Evolutionary conservation across 2,797 vertebrate species (phyloP).

Genomic region (Heteromormyrus szaboi): DNA sequence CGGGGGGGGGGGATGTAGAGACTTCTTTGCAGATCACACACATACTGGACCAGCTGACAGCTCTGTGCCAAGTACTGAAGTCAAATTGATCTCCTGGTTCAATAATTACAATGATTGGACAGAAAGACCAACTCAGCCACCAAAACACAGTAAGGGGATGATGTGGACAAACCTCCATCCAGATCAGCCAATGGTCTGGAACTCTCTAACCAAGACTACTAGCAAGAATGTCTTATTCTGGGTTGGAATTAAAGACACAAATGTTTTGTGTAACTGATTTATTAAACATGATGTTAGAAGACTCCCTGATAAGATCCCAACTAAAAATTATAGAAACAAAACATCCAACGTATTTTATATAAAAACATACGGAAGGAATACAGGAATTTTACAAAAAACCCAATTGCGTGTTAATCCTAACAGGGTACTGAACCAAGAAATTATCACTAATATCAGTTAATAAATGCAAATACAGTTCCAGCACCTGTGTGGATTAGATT

Average conservation of each 20-base stretch:
- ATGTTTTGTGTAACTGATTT: conserved; percentile 19
- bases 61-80: not conserved
- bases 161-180: not conserved
- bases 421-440: not conserved
- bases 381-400: conserved; percentile 3
- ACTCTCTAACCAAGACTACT: not conserved
- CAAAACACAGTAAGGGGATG: not conserved
- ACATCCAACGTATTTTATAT: conserved; percentile 18
- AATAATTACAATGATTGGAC: not conserved
- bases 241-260: not conserved
- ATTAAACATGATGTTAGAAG: conserved; percentile 19
- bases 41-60: not conserved
- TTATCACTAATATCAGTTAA: not conserved
- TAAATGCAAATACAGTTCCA: not conserved
- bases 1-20: not conserved
- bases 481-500: not conserved
- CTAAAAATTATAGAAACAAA: conserved; percentile 17
- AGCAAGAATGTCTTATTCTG: not conserved
- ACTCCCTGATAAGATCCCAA: conserved; percentile 21
- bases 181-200: not conserved
- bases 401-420: not conserved
- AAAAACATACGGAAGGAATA: conserved; percentile 18
- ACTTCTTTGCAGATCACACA: not conserved
- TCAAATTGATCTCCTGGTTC: not conserved
- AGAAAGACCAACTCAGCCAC: not conserved